Base-by-base conservation (phyloP, 2,797 vertebrate species). In the Melopsittacus undulatus region DNA sequence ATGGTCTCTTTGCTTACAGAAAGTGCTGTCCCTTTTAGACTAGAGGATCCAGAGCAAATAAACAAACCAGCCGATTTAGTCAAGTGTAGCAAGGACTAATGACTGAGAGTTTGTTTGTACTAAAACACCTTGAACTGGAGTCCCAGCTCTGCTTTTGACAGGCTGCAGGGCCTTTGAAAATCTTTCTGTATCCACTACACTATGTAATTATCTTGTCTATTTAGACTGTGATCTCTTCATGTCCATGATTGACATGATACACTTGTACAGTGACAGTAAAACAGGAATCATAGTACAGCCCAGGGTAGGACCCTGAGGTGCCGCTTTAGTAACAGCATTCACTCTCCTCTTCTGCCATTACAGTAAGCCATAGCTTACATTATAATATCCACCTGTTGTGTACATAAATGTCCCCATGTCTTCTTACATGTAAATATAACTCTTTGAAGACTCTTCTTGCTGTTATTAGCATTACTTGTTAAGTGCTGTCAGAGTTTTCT, bases 201-300 rank as follows among this genome's bases (percentile, higher is more conserved):
- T n/a, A 75, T 75, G 63, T 85, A 90, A 87, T 95, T 89, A 89
- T 56, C 90, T 64, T 95, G 86, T 85, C 90, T 89, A 38, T 80
- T 92, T 76, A 87, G 81, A 84, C 36, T 57, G 91, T 57, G 87
- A 92, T 83, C 70, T 91, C 62, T 82, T 83, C 5, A 3, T 34
- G 67, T 66, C 73, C 76, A 85, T 83, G 91, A 84, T 11, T 77
- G 92, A 89, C 64, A 11, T 2, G 13, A 80, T 52, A 45, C 54
- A 46, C 76, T 87, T 75, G 86, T 77, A 45, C 78, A 72, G 78
- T 61, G 86, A 78, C 83, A 83, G 93, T 64, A 77, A 78, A 93
- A 92, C 81, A 83, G 81, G 72, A 90, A 64, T 77, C 51, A 36
- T 15, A 74, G 54, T 67, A 84, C 61, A 52, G 80, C 30, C 66